Base-by-base conservation (phyloP, 2,888 invertebrate genomes). In the Emmelina monodactyla region DNA sequence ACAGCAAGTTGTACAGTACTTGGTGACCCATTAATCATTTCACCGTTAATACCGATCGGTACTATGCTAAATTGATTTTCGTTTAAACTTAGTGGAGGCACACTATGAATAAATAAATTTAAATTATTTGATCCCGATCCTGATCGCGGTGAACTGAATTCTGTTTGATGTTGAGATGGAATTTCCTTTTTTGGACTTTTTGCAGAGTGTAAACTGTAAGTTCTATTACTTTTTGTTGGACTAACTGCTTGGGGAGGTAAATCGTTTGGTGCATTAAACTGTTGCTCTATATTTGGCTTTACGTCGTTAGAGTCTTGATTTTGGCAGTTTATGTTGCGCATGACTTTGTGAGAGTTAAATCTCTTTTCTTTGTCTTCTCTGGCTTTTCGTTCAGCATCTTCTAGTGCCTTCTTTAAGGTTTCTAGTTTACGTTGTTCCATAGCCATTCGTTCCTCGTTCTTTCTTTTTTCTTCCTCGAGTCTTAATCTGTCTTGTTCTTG, bases 321-420 rank as follows among this genome's bases (percentile, higher is more conserved):
- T 6, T 6, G 11, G 4, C 11, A 5, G 13, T 12, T 29, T 9
- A 6, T 6, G 7, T 12, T 29, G 12, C 7, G 13, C 3, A 29
- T 11, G 6, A 13, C 13, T 44, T 65, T 75, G 15, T 68, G 60
- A 38, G 50, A 56, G 22, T 47, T 63, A 46, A 71, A 76, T 34
- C 67, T 71, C 51, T 81, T 83, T 44, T 84, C 83, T 51, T 85
- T 88, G 37, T 88, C 88, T 45, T 84, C 71, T 47, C 83, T 86
- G 0, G 91, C 91, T 25, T 87, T 85, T 47, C 85, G 84, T 49
- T 90, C 88, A 0, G 92, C 92, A 37, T 86, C 86, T 53, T 90
- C 88, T 29, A 94, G 81, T 1, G 92, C 91, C 55, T 88, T 86
- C 50, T 88, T 83, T 62, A 94, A 83, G 2, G 87, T 84, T 56